Base-by-base conservation (phyloP, 2,888 invertebrate genomes). In the Cryptocheilus praepositus region DNA sequence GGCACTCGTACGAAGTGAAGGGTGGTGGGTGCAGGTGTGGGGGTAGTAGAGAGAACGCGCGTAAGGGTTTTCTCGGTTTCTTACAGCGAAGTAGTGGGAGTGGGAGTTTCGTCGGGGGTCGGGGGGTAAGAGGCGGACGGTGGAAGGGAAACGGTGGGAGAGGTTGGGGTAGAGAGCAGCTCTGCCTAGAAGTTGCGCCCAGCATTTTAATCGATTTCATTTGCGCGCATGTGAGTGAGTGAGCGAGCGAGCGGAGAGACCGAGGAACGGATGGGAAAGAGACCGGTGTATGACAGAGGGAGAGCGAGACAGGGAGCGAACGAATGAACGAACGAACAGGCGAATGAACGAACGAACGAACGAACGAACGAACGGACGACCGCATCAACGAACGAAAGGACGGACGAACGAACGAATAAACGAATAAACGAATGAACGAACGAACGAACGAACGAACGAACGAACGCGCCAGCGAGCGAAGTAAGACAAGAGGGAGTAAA, bases 121-220 rank as follows among this genome's bases (percentile, higher is more conserved):
- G 21, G 61, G 46, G 66, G 53, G 45, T 56, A 36, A 36, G 36
- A 36, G 36, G 36, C 36, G 65, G 58, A 51, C 18, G 45, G 36
- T 21, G 55, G 21, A 65, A 55, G 28, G 43, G n/a, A 36, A 16
- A n/a, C 28, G 43, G 16, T 16, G n/a, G 16, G 55, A 16, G 25
- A 36, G 55, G 51, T 44, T 28, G 51, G 51, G 51, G 51, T 19
- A 52, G 25, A 74, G 70, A 76, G 71, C 76, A 73, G 89, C 90
- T 90, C 90, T 90, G 90, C 89, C 90, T 90, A 90, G 90, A 90
- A 90, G 90, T 90, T 90, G 90, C 90, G 90, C 90, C 90, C 91
- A 91, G 91, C 91, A 91, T 91, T 92, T 92, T 92, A 92, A 92
- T 92, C 92, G 92, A 92, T 92, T 92, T 91, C 92, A 92, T 92